Evolutionary conservation across 2,797 vertebrate genomes (phyloP).

Genomic region (Craterocephalus amniculus): DNA sequence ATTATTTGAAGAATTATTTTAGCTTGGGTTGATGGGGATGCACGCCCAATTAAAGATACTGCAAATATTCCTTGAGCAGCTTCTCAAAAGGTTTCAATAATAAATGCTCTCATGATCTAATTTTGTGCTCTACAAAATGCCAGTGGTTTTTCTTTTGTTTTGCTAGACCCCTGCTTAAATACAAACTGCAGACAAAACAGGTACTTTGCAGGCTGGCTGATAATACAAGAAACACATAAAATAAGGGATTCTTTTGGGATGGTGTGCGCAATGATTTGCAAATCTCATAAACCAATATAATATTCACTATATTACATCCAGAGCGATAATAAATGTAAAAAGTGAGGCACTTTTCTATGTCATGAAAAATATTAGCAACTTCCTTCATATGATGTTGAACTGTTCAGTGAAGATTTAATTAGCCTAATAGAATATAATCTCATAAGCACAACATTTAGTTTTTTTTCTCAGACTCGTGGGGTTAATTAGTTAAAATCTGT

Average conservation of each 20-base stretch:
- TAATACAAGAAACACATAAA: neutral
- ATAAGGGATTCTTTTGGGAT: neutral
- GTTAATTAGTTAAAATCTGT: neutral
- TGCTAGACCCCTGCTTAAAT: neutral
- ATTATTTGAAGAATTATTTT: conserved; percentile 6
- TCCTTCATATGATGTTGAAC: neutral
- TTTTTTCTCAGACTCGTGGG: neutral
- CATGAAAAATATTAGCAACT: neutral
- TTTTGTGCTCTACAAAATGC: neutral
- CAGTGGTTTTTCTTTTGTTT: neutral
- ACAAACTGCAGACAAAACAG: neutral
- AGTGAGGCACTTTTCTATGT: too few relatives aligned
- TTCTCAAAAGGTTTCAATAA: neutral
- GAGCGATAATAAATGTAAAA: too few relatives aligned
- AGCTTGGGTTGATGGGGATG: neutral
- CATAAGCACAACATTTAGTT: neutral
- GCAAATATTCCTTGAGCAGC: neutral
- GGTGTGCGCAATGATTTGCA: neutral
- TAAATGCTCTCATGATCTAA: neutral
- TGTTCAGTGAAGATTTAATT: neutral
- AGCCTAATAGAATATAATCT: neutral
- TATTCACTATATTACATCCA: neutral
- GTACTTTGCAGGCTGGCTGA: neutral
- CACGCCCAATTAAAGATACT: neutral
- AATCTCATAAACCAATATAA: neutral